Conservation (phyloP, 2,888 invertebrate species). For the Acanthacorydalis orientalis region DNA sequence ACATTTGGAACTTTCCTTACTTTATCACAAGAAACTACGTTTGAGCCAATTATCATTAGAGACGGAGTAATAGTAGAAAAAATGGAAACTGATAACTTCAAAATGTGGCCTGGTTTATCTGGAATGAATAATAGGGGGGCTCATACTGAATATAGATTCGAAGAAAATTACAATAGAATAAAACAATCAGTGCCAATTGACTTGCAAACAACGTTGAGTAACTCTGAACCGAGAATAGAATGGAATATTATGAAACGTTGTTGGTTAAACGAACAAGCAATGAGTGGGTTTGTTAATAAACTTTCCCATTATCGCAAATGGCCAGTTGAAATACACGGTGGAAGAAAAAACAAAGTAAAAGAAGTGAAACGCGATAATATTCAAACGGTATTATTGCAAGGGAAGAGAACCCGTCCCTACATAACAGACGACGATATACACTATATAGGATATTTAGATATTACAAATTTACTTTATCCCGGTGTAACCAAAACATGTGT, state of each 20-base stretch:
- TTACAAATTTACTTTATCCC: slow-evolving; percentile 21
- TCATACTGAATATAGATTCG: slow-evolving; percentile 16
- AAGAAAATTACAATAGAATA: slow-evolving; percentile 12
- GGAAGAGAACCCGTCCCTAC: slow-evolving; percentile 7
- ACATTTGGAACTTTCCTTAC: slow-evolving; percentile 16
- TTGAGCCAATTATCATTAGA: slow-evolving; percentile 13
- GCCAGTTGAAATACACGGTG: slow-evolving; percentile 20
- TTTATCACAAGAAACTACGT: slow-evolving; percentile 8
- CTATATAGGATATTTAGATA: slow-evolving; percentile 21
- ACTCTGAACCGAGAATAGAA: slow-evolving; percentile 16
- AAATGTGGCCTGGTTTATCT: slow-evolving; percentile 16
- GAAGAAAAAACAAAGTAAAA: slow-evolving; percentile 3
- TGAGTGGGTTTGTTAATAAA: slow-evolving; percentile 14
- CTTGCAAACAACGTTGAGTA: slow-evolving; percentile 12
- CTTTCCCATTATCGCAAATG: slow-evolving; percentile 16
- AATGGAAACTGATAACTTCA: slow-evolving; percentile 11
- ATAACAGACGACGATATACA: slow-evolving; percentile 17
- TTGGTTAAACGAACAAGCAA: slow-evolving; percentile 14
- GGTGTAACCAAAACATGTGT: slow-evolving; percentile 20
- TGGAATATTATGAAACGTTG: slow-evolving; percentile 20
- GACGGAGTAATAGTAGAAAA: slow-evolving; percentile 13
- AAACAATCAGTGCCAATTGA: slow-evolving; percentile 15
- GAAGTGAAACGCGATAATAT: background rate
- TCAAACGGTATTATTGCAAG: background rate
- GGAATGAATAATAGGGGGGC: slow-evolving; percentile 14